phyloP scores from a whole-genome alignment of 2,888 invertebrate species.

The Lapara coniferarum region DNA sequence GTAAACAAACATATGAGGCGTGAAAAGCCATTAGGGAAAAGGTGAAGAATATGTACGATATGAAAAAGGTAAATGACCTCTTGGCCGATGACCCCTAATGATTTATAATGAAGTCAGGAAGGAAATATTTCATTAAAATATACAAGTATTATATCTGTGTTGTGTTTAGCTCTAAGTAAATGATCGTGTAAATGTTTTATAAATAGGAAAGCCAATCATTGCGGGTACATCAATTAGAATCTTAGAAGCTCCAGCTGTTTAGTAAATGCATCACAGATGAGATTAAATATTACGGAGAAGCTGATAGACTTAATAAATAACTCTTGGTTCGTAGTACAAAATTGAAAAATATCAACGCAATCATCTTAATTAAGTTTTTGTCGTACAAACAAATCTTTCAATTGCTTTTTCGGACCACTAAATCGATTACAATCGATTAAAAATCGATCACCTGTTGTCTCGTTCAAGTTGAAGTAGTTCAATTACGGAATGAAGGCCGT shows the following conservation, averaged over 20 bases:
- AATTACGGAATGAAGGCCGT: slow-evolving; percentile 26
- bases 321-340: background rate
- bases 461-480: slow-evolving; percentile 11
- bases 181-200: background rate
- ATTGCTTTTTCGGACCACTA: background rate
- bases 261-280: no score
- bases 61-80: slow-evolving; percentile 6
- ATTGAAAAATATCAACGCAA: background rate
- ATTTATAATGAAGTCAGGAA: background rate
- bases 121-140: background rate
- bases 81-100: background rate
- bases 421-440: background rate
- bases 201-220: background rate
- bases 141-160: background rate
- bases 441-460: slow-evolving; percentile 21
- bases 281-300: no score
- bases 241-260: background rate
- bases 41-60: background rate
- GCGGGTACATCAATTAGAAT: no score
- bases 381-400: slow-evolving; percentile 12
- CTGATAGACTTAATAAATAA: no score
- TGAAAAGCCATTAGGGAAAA: slow-evolving; percentile 10
- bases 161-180: background rate
- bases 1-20: background rate
- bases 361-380: background rate